Conservation (phyloP, 2,797 vertebrate species). For the Harpagifer antarcticus region DNA sequence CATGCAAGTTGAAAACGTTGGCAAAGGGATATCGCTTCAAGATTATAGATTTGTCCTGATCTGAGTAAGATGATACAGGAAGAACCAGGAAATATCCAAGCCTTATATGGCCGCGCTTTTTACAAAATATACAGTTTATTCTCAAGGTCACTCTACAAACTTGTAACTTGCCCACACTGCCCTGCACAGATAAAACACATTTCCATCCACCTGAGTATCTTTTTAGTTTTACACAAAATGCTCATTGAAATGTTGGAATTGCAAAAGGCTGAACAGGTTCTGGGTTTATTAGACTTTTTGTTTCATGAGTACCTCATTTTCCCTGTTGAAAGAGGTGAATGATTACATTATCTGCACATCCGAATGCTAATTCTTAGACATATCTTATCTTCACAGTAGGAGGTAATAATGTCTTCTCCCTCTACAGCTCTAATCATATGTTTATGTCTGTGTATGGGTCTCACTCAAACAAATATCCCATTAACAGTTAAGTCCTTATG, state of each 20-base stretch:
- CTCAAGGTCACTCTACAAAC: too few species aligned
- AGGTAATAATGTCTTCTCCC: not conserved
- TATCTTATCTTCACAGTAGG: not conserved
- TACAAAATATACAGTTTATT: too few species aligned
- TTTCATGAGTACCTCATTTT: not conserved
- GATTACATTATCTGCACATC: not conserved
- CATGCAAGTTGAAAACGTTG: not conserved
- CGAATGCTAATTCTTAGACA: not conserved
- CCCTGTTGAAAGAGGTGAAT: not conserved
- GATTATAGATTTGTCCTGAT: not conserved
- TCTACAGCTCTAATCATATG: not conserved
- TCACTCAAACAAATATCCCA: constrained; percentile 3
- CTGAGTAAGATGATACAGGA: not conserved
- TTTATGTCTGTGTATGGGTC: not conserved
- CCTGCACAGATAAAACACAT: too few species aligned
- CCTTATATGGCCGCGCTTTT: too few species aligned
- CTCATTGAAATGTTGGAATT: too few species aligned
- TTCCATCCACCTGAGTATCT: too few species aligned
- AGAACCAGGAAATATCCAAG: not conserved
- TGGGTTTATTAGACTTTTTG: not conserved
- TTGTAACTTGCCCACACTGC: too few species aligned
- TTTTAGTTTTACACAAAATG: too few species aligned
- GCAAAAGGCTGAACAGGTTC: not conserved
- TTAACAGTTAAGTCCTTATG: constrained; percentile 20
- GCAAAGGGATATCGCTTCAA: not conserved